These are phyloP conservation scores for Lagopus muta DNA, from an alignment of 2,113 vertebrate genomes.

Conservation along the genomic window DNA sequence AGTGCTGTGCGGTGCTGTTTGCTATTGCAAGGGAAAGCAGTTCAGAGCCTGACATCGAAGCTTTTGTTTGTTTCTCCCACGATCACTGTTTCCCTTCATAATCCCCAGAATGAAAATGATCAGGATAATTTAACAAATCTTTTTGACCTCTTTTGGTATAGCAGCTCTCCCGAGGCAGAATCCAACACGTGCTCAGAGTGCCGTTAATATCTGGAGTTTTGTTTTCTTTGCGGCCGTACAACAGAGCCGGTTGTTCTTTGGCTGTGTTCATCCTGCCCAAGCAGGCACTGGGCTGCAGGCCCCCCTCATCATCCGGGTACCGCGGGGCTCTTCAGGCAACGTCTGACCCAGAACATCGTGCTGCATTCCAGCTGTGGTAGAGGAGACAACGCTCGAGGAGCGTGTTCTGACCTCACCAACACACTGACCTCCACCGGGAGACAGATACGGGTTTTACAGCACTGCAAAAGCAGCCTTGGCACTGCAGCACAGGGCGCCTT, in stretches of 20 bases:
- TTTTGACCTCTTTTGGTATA: fast-evolving
- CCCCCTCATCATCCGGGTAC: fast-evolving
- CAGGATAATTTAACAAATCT: background rate
- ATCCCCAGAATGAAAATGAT: background rate
- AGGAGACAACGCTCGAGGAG: background rate
- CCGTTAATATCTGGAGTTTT: background rate
- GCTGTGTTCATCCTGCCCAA: background rate
- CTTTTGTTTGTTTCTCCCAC: background rate
- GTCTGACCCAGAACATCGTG: background rate
- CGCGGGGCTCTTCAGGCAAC: background rate
- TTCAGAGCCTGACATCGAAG: background rate
- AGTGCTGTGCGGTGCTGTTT: background rate
- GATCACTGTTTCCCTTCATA: fast-evolving
- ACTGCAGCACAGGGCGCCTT: slow-evolving; percentile 12
- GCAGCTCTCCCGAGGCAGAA: background rate
- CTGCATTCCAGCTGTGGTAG: background rate
- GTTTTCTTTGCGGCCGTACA: background rate
- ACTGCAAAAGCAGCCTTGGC: background rate
- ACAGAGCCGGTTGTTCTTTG: background rate
- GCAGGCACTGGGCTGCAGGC: background rate
- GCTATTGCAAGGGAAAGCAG: background rate
- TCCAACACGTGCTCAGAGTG: background rate
- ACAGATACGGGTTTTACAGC: background rate
- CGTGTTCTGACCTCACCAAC: background rate
- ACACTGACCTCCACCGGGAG: background rate